These are phyloP conservation scores for Microplitis demolitor DNA, from an alignment of 1,140 invertebrate species.

Conservation along the genomic window DNA sequence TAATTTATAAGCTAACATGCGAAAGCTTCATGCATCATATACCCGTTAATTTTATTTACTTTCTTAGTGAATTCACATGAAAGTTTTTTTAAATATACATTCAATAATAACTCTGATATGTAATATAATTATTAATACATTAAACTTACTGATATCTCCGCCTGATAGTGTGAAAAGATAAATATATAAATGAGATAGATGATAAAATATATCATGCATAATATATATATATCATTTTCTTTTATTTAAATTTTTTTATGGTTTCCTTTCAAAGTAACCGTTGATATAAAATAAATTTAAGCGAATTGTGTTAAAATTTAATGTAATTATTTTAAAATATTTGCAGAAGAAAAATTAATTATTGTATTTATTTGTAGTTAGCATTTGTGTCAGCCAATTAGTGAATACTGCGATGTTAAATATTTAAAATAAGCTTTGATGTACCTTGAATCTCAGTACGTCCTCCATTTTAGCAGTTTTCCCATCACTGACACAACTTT, in stretches of 20 bases:
- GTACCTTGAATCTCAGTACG: conserved; percentile 90
- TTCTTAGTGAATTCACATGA: not conserved
- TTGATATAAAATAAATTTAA: too few relatives aligned
- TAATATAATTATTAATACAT: conserved; percentile 45
- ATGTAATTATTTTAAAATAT: too few relatives aligned
- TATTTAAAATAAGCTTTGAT: not conserved
- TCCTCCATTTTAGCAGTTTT: conserved; percentile 95
- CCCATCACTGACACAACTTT: conserved; percentile 91
- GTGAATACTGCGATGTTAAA: not conserved
- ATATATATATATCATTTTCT: too few relatives aligned
- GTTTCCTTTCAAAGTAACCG: too few relatives aligned
- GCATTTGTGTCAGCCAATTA: not conserved
- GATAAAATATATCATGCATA: conserved; percentile 38
- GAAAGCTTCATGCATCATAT: not conserved
- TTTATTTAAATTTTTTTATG: too few relatives aligned
- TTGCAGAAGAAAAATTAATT: too few relatives aligned
- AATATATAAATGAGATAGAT: conserved; percentile 51
- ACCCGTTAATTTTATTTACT: not conserved
- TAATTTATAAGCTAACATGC: not conserved
- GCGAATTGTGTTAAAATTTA: too few relatives aligned
- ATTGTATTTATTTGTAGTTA: not conserved
- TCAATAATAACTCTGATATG: conserved; percentile 30
- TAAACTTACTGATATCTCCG: conserved; percentile 57
- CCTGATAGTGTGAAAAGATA: conserved; percentile 52
- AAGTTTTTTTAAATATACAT: not conserved